Conservation (phyloP, 1,140 invertebrate genomes). For the Conus betulinus region DNA sequence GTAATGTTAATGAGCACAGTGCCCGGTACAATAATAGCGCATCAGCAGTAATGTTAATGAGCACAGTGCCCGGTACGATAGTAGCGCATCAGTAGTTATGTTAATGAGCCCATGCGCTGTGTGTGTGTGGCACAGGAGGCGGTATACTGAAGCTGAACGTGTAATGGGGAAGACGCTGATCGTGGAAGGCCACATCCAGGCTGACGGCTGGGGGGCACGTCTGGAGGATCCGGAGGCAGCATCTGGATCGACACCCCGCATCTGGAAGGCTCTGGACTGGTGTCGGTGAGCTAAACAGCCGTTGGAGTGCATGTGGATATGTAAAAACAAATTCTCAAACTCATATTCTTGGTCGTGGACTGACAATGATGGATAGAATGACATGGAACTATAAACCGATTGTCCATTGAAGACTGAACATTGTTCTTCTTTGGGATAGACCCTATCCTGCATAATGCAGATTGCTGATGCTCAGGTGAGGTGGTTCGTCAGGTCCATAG, state of each 20-base stretch:
- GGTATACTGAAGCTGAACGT: slow-evolving; percentile 53
- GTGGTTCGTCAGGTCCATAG: no score
- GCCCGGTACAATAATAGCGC: no score
- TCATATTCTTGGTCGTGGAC: not conserved
- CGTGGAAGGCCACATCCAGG: slow-evolving; percentile 59
- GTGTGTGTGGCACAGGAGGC: slow-evolving; percentile 45
- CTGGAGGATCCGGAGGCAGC: slow-evolving; percentile 62
- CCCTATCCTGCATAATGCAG: no score
- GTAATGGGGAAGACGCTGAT: slow-evolving; percentile 44
- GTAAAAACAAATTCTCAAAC: not conserved
- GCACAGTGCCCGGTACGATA: no score
- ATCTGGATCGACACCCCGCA: slow-evolving; percentile 51
- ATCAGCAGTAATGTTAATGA: no score
- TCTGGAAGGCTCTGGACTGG: slow-evolving; percentile 58
- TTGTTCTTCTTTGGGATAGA: no score
- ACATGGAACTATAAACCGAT: no score
- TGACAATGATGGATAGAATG: no score
- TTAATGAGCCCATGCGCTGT: not conserved
- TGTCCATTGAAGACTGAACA: no score
- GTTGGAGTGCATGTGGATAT: not conserved
- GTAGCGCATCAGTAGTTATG: no score
- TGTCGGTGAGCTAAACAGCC: slow-evolving; percentile 42
- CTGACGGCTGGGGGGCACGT: slow-evolving; percentile 53
- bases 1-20: no score
- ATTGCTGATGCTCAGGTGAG: no score